These are phyloP conservation scores for Desoria tigrina DNA, from an alignment of 2,888 invertebrate species.

Conservation along the genomic window DNA sequence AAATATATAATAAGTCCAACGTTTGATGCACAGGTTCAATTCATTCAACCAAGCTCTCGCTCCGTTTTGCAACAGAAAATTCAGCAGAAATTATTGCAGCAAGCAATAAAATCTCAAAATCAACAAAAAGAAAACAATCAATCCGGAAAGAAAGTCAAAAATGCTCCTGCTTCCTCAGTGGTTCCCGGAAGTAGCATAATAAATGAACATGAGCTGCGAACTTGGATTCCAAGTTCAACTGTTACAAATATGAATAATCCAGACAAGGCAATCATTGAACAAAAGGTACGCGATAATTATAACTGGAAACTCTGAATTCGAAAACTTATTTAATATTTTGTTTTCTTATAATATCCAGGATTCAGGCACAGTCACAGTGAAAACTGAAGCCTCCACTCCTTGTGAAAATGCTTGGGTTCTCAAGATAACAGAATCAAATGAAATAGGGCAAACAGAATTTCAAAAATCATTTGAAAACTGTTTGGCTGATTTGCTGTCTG, in stretches of 20 bases:
- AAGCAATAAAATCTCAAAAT: slow-evolving; percentile 58
- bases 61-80: slow-evolving; percentile 66
- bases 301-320: too few relatives aligned
- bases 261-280: neutral
- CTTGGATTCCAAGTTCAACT: neutral
- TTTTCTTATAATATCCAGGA: neutral
- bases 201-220: too few relatives aligned
- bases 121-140: slow-evolving; percentile 53
- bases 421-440: slow-evolving; percentile 12
- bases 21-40: too few relatives aligned
- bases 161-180: too few relatives aligned
- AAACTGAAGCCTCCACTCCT: too few relatives aligned
- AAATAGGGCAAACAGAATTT: neutral
- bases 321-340: too few relatives aligned
- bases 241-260: too few relatives aligned
- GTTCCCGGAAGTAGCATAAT: too few relatives aligned
- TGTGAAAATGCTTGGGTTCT: slow-evolving; percentile 8
- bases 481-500: slow-evolving; percentile 1
- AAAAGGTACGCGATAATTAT: neutral
- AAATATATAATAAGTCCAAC: too few relatives aligned
- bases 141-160: neutral
- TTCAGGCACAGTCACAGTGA: too few relatives aligned
- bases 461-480: slow-evolving; percentile 14
- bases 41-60: neutral
- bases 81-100: slow-evolving; percentile 70